A percentile compares a stretch with the other conserved stretches of the same genome.
These are phyloP conservation scores for Kradibia gibbosae DNA, from an alignment of 1,140 invertebrate genomes.

Conservation along the genomic window DNA sequence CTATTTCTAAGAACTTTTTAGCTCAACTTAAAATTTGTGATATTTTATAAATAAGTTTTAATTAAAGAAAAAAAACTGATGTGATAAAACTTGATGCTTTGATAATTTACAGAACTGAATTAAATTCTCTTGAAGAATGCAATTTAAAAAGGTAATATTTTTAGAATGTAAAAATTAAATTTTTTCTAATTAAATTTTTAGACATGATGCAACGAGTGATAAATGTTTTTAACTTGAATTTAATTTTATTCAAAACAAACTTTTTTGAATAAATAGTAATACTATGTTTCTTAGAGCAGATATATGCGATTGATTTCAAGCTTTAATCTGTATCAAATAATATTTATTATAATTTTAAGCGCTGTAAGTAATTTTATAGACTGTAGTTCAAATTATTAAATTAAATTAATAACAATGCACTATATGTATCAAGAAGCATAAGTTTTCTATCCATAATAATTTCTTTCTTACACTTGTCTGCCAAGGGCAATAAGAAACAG, in stretches of 20 bases:
- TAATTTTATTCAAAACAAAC: constrained; percentile 16
- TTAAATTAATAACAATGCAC: too few relatives aligned
- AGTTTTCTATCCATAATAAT: too few relatives aligned
- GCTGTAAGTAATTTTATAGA: too few relatives aligned
- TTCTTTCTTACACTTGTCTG: too few relatives aligned
- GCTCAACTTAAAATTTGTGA: not conserved
- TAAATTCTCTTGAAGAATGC: constrained; percentile 43
- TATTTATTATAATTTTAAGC: too few relatives aligned
- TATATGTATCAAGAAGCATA: too few relatives aligned
- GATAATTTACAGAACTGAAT: constrained; percentile 29
- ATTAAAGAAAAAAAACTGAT: not conserved
- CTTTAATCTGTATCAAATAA: too few relatives aligned
- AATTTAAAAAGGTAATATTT: constrained; percentile 31
- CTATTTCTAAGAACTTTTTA: not conserved
- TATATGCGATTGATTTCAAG: too few relatives aligned
- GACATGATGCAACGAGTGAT: not conserved
- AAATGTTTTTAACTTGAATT: constrained; percentile 20
- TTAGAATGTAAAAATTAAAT: constrained; percentile 29
- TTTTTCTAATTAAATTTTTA: constrained; percentile 40
- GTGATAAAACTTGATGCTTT: constrained; percentile 4
- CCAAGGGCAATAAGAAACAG: too few relatives aligned
- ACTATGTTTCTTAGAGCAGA: too few relatives aligned
- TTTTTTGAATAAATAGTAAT: not conserved
- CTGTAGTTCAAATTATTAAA: too few relatives aligned
- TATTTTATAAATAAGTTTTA: constrained; percentile 24